Conservation (phyloP, 2,797 vertebrate genomes). For the Ammospiza maritima region DNA sequence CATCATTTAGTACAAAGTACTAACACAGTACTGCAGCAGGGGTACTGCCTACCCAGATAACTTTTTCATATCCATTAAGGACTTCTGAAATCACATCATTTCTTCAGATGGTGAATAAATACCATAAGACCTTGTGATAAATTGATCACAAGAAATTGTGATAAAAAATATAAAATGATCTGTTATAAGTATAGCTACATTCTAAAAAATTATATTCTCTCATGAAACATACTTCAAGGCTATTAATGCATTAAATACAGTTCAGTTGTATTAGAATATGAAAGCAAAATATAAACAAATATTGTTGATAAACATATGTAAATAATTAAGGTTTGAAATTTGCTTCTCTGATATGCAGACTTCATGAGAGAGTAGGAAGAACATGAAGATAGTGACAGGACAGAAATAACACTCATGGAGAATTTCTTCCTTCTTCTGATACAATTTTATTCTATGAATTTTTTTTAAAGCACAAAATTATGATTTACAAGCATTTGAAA, state of each 20-base stretch:
- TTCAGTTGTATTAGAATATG: neutral
- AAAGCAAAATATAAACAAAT: neutral
- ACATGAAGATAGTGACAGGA: neutral
- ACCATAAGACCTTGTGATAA: neutral
- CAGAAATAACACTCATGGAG: neutral
- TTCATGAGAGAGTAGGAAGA: neutral
- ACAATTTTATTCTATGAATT: neutral
- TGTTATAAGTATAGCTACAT: neutral
- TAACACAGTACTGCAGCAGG: neutral
- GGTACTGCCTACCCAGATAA: neutral
- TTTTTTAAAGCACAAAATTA: neutral
- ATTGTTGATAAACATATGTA: neutral
- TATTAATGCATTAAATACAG: neutral
- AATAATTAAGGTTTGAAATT: neutral
- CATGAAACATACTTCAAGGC: neutral
- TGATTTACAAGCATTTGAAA: neutral
- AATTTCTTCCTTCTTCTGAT: neutral
- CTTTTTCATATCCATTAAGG: neutral
- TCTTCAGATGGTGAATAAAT: neutral
- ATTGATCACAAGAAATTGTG: neutral
- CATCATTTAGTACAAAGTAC: neutral
- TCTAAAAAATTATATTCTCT: neutral
- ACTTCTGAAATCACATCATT: neutral
- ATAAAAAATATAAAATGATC: accelerated
- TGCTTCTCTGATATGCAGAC: neutral